A percentile compares a stretch with the other conserved stretches of the same genome.
phyloP scores from a whole-genome alignment of 2,797 vertebrate species.

The Sebastes diaconus region DNA sequence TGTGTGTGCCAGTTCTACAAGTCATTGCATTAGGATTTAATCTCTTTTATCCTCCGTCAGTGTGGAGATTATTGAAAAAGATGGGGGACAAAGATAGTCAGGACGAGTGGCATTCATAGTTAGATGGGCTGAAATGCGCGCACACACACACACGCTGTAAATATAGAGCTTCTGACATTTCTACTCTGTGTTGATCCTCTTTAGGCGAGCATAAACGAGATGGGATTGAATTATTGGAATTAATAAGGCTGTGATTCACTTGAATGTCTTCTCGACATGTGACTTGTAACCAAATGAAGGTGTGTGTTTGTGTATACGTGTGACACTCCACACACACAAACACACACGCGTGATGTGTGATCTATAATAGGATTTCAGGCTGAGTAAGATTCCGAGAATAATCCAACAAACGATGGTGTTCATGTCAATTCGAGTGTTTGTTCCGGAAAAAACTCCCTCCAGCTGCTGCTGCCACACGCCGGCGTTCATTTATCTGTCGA shows the following conservation, averaged over 20 bases:
- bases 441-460: conserved; percentile 17
- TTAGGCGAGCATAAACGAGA: conserved; percentile 2
- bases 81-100: conserved; percentile 51
- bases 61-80: conserved; percentile 55
- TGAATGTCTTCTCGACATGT: conserved; percentile 23
- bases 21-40: conserved; percentile 65
- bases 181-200: conserved; percentile 12
- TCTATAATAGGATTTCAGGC: conserved; percentile 65
- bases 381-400: conserved; percentile 48
- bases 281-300: conserved; percentile 32
- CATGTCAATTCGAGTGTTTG: conserved; percentile 35
- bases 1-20: conserved; percentile 4
- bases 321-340: not conserved
- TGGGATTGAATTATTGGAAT: conserved; percentile 36
- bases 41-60: conserved; percentile 67
- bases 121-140: conserved; percentile 15
- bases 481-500: conserved; percentile 12
- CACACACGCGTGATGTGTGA: not conserved
- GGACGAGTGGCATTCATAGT: conserved; percentile 57
- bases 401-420: conserved; percentile 51
- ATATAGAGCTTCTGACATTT: not conserved
- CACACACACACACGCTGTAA: not conserved
- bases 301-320: not conserved
- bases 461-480: conserved; percentile 9
- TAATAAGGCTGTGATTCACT: conserved; percentile 41